Base-by-base conservation (phyloP, 2,113 vertebrate species). In the Microcebus tavaratra region DNA sequence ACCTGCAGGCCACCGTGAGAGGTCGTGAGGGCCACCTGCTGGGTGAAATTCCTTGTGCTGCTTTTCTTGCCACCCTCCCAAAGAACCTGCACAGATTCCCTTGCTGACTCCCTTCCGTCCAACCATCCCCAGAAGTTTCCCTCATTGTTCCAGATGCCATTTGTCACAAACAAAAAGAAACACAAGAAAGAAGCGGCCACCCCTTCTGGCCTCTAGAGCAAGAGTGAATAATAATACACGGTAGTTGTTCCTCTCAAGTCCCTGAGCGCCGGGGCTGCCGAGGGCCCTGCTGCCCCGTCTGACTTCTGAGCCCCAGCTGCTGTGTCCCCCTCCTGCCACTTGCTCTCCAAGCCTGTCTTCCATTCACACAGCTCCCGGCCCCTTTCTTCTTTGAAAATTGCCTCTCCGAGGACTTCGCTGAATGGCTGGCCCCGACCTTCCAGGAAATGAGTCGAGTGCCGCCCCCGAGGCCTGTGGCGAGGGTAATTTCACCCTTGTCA, bases 401-500 rank as follows among this genome's bases (percentile, higher is more conserved):
- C 53, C 18, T 78, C 72, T 92, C 83, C 68, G 1, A 29, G 36
- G 88, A 6, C 85, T n/a, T 29, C 0, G 3, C 88, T 61, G 81
- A 87, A 5, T 36, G 10, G 81, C 25, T 61, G 79, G 50, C 89
- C 73, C 75, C 93, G 96, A 92, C 89, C 63, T 59, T 4, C 1
- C 55, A 6, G 83, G 59, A 91, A 29, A 45, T 84, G 87, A 79
- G 65, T 34, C 4, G 27, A n/a, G 42, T 27, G 63, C 72, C 0
- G 0, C 84, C 78, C 81, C 68, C 12, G 36, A 76, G 96, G 63
- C 94, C 80, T 36, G 53, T 31, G 2, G 91, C 9, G n/a, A 91
- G 97, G 63, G 86, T 91, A 75, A 97, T 96, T 92, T 70, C n/a
- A 86, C 88, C 95, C 94, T 91, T n/a, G 95, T 97, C 29, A 0